Evolutionary conservation across 2,113 vertebrate species (phyloP).

Genomic region (Xiphorhynchus elegans): DNA sequence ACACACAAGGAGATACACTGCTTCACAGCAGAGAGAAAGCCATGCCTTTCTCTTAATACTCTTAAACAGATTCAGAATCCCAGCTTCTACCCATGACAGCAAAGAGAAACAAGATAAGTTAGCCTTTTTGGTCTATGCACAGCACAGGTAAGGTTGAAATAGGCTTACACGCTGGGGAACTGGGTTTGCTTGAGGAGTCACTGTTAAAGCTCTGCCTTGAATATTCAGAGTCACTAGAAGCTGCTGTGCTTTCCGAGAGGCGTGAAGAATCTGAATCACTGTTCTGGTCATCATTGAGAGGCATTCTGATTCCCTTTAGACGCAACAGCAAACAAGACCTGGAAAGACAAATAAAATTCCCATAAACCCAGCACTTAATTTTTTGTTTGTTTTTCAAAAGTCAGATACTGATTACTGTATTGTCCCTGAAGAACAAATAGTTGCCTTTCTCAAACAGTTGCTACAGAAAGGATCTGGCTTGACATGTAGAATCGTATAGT

Average conservation of each 20-base stretch:
- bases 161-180: constrained; percentile 88
- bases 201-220: constrained; percentile 90
- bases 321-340: constrained; percentile 44
- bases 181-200: constrained; percentile 88
- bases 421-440: not conserved
- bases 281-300: constrained; percentile 84
- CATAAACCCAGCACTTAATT: not conserved
- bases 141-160: not conserved
- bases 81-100: not conserved
- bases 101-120: not conserved
- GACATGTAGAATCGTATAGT: not conserved
- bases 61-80: constrained; percentile 13
- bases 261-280: constrained; percentile 85
- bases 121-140: not conserved
- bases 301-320: constrained; percentile 78
- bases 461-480: not conserved
- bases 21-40: not conserved
- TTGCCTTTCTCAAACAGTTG: not conserved
- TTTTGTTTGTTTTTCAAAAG: not conserved
- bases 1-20: not conserved
- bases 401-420: not conserved
- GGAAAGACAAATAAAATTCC: not conserved
- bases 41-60: not conserved
- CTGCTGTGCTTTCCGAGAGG: constrained; percentile 82
- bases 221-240: constrained; percentile 83